These are phyloP conservation scores for Cydia splendana DNA, from an alignment of 1,140 invertebrate genomes.

Conservation along the genomic window DNA sequence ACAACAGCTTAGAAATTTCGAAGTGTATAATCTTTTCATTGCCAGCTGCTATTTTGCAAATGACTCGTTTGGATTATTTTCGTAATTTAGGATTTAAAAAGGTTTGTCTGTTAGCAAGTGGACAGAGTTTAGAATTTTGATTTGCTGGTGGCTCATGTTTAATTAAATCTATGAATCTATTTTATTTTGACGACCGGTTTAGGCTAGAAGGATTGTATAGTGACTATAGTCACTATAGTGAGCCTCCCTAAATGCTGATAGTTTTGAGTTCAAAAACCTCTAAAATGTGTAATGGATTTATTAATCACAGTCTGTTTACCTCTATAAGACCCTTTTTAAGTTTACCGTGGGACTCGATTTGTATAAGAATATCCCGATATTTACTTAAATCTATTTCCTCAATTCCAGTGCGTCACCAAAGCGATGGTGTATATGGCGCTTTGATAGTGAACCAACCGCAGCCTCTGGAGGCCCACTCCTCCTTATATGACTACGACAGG, in stretches of 20 bases:
- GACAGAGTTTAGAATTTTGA: background rate
- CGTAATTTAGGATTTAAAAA: background rate
- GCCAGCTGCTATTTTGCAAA: background rate
- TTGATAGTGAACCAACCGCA: constrained; percentile 85
- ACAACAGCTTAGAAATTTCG: background rate
- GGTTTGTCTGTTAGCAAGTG: background rate
- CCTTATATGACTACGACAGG: constrained; percentile 85
- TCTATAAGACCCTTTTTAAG: too few relatives aligned
- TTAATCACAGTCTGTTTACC: too few relatives aligned
- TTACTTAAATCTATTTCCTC: background rate
- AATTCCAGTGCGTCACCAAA: constrained; percentile 83
- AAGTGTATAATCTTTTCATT: background rate
- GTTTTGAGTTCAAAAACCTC: too few relatives aligned
- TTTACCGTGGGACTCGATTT: too few relatives aligned
- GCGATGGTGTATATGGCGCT: constrained; percentile 89
- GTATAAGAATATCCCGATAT: too few relatives aligned
- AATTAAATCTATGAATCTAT: too few relatives aligned
- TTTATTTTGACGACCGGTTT: too few relatives aligned
- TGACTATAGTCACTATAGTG: too few relatives aligned
- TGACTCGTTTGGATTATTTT: background rate
- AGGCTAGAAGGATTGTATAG: too few relatives aligned
- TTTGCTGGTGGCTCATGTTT: background rate
- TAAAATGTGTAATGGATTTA: too few relatives aligned
- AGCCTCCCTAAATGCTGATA: too few relatives aligned
- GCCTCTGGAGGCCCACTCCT: constrained; percentile 82